Percentiles rank a stretch among this genome's conserved stretches.
These are phyloP conservation scores for Lepus oiostolus DNA, from an alignment of 2,797 vertebrate species.

Conservation along the genomic window DNA sequence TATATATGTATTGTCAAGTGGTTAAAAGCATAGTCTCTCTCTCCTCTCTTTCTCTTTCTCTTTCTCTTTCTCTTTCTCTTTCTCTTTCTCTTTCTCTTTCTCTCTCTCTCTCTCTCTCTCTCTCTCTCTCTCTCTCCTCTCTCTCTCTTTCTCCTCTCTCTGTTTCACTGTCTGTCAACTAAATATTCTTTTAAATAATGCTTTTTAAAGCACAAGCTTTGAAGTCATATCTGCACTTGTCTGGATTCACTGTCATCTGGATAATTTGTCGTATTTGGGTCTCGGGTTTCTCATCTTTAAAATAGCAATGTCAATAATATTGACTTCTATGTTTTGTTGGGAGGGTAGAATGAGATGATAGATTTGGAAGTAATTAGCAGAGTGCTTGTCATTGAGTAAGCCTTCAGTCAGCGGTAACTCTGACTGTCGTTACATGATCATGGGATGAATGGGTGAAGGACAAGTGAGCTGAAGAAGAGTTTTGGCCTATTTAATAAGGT, in stretches of 20 bases:
- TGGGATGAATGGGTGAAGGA: slow-evolving; percentile 41
- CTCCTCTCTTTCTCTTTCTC: too few species aligned
- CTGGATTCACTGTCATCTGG: not conserved
- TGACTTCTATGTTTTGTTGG: not conserved
- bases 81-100: too few species aligned
- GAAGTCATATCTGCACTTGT: not conserved
- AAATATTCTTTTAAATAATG: too few species aligned
- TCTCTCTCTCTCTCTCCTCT: too few species aligned
- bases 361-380: slow-evolving; percentile 53
- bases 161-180: too few species aligned
- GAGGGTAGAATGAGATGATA: slow-evolving; percentile 55
- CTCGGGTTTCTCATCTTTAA: slow-evolving; percentile 63
- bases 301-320: slow-evolving; percentile 8
- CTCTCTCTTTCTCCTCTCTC: too few species aligned
- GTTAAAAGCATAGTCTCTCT: not conserved
- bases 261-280: slow-evolving; percentile 30
- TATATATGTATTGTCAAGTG: not conserved
- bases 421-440: slow-evolving; percentile 25
- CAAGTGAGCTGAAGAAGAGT: slow-evolving; percentile 38
- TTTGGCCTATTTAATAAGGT: slow-evolving; percentile 62
- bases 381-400: slow-evolving; percentile 21
- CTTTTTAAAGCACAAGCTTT: slow-evolving; percentile 3
- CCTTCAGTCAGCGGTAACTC: slow-evolving; percentile 51
- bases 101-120: too few species aligned
- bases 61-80: too few species aligned